Percentiles rank a stretch among this genome's conserved stretches.
These are phyloP conservation scores for Calliphora vomitoria DNA, from an alignment of 2,888 invertebrate species.

Conservation along the genomic window DNA sequence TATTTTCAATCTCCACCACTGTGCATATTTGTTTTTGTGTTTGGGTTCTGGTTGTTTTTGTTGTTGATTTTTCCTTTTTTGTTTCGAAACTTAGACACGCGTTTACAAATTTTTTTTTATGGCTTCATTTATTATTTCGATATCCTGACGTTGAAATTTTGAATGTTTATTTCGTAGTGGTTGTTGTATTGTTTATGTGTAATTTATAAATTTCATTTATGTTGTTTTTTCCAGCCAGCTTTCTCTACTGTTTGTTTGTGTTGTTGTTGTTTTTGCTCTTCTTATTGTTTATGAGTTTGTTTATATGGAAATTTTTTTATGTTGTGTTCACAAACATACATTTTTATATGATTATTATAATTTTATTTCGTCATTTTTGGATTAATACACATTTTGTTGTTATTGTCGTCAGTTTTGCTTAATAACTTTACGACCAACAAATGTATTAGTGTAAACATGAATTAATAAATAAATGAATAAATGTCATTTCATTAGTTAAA, in stretches of 20 bases:
- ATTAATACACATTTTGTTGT: slow-evolving; percentile 3
- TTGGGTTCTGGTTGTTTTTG: background rate
- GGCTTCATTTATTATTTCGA: slow-evolving; percentile 65
- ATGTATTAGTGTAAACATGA: background rate
- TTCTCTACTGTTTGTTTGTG: background rate
- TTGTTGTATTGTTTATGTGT: slow-evolving; percentile 13
- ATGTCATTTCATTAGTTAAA: slow-evolving; percentile 52
- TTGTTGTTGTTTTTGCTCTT: background rate
- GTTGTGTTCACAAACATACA: background rate
- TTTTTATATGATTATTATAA: slow-evolving; percentile 9
- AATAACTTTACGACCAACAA: slow-evolving; percentile 43
- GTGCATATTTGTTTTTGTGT: slow-evolving; percentile 7
- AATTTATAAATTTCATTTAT: background rate
- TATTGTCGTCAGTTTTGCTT: background rate
- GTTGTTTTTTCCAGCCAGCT: slow-evolving; percentile 6
- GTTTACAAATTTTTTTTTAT: slow-evolving; percentile 56
- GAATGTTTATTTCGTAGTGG: background rate
- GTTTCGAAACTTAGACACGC: slow-evolving; percentile 59
- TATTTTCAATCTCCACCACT: slow-evolving; percentile 6
- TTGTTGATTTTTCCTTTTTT: background rate
- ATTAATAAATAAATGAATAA: slow-evolving; percentile 35
- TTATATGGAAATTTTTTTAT: slow-evolving; percentile 42
- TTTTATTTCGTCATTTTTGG: slow-evolving; percentile 25
- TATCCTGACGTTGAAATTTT: slow-evolving; percentile 50
- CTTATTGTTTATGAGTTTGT: slow-evolving; percentile 55